Percentiles rank a stretch among this genome's conserved stretches.
Conservation (phyloP, 2,888 invertebrate species). For the Thalpophila matura region DNA sequence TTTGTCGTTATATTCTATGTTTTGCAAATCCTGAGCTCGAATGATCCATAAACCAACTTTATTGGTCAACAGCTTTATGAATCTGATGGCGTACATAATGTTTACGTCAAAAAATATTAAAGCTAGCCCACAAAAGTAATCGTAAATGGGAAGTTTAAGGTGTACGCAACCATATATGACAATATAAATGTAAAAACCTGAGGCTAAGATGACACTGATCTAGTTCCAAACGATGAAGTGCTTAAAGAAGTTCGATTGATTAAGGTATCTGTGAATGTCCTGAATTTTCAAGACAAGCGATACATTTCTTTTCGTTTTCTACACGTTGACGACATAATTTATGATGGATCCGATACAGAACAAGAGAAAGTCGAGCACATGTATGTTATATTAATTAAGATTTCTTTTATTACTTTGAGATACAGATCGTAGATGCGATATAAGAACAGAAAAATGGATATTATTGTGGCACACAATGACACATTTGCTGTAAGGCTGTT, state of each 20-base stretch:
- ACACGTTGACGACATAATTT: background rate
- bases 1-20: background rate
- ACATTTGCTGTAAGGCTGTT: background rate
- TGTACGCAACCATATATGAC: too few relatives aligned
- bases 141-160: background rate
- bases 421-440: conserved; percentile 4
- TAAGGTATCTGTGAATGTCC: conserved; percentile 4
- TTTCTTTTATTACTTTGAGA: too few relatives aligned
- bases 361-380: background rate
- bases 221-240: background rate
- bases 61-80: background rate
- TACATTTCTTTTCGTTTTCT: background rate
- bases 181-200: background rate
- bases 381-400: background rate
- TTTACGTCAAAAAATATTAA: background rate
- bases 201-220: background rate
- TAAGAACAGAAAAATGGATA: background rate
- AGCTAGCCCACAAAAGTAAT: background rate
- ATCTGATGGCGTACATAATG: background rate
- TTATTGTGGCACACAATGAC: background rate
- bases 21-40: background rate
- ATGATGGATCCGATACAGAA: background rate
- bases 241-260: background rate
- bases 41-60: background rate
- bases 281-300: conserved; percentile 5